phyloP scores from a whole-genome alignment of 2,113 vertebrate genomes.

The Onychostruthus taczanowskii region DNA sequence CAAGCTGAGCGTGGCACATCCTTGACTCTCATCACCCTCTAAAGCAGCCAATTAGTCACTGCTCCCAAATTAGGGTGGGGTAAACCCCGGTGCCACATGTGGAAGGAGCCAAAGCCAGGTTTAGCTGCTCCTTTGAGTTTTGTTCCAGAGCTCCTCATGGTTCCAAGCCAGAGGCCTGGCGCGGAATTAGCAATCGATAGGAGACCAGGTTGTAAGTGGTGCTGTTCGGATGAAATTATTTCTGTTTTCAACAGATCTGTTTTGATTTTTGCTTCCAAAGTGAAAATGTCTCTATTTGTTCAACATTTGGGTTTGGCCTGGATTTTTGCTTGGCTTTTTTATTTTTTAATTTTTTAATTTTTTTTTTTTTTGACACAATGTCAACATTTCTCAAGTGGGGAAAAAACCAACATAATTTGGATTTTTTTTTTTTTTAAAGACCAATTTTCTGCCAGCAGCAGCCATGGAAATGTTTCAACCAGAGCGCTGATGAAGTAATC shows the following conservation, averaged over 20 bases:
- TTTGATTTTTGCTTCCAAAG: conserved; percentile 42
- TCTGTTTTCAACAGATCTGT: conserved; percentile 41
- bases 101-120: background rate
- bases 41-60: background rate
- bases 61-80: background rate
- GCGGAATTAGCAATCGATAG: background rate
- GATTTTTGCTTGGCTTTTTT: background rate
- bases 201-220: background rate
- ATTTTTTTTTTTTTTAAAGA: background rate
- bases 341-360: background rate
- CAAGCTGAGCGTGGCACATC: background rate
- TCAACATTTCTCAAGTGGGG: conserved; percentile 21
- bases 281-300: conserved; percentile 24
- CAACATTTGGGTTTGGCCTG: conserved; percentile 30
- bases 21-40: background rate
- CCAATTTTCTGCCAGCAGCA: conserved; percentile 20
- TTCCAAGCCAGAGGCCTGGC: background rate
- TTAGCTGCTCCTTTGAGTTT: background rate
- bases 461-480: conserved; percentile 15
- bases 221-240: conserved; percentile 4
- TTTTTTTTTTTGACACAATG: background rate
- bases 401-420: background rate
- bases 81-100: rapidly evolving
- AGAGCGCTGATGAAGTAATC: background rate
- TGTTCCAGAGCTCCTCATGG: background rate